Evolutionary conservation across 2,888 invertebrate genomes (phyloP).

Genomic region (Pecten maximus): DNA sequence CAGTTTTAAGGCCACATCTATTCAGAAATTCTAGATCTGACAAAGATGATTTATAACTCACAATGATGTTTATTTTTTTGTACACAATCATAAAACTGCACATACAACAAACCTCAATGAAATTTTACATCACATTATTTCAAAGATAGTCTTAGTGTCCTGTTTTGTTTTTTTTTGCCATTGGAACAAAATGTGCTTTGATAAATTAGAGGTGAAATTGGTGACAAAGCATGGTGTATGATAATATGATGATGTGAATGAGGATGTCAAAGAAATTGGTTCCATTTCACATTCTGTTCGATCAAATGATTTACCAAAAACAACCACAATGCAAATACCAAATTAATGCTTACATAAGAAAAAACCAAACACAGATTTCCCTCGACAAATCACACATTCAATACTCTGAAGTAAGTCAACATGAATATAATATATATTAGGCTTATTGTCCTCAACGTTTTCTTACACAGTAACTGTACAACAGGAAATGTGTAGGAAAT

Average conservation of each 20-base stretch:
- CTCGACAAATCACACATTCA: neutral
- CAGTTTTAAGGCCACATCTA: no score
- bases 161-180: no score
- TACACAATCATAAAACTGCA: no score
- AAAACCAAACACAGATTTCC: neutral
- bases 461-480: neutral
- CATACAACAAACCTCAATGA: no score
- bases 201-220: neutral
- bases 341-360: neutral
- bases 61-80: no score
- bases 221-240: neutral
- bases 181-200: neutral
- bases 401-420: neutral
- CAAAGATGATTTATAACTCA: no score
- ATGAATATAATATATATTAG: neutral
- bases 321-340: neutral
- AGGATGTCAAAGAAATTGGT: neutral
- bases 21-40: no score
- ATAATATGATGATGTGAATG: neutral
- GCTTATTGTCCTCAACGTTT: neutral
- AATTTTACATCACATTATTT: no score
- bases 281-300: neutral
- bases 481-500: neutral
- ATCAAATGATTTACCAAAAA: neutral
- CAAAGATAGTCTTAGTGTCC: no score